phyloP scores from a whole-genome alignment of 2,888 invertebrate genomes.

The Nymphalis c-album region DNA sequence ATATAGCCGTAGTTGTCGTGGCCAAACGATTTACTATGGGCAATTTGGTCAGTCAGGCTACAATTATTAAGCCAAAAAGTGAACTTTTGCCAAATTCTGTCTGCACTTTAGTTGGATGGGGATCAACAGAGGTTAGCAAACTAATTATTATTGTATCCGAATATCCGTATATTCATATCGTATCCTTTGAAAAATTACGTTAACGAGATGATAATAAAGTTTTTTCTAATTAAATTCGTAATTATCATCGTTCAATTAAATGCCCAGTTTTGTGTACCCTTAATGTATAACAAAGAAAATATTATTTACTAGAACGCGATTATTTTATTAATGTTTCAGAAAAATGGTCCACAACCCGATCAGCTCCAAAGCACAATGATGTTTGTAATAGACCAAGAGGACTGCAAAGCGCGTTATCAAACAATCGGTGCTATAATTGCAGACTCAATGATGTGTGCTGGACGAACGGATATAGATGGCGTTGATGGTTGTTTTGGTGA shows the following conservation, averaged over 20 bases:
- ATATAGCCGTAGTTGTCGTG: conserved; percentile 63
- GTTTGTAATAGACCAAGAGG: conserved; percentile 55
- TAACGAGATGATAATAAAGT: no score
- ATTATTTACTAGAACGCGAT: neutral
- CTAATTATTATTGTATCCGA: no score
- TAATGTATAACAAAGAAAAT: neutral
- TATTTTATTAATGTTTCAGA: conserved; percentile 46
- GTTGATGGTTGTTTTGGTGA: conserved; percentile 74
- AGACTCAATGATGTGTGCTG: conserved; percentile 72
- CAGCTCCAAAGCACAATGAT: conserved; percentile 64
- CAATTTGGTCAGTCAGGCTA: conserved; percentile 61
- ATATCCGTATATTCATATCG: neutral
- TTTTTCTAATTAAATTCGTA: no score
- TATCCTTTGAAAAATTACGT: neutral
- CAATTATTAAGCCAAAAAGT: conserved; percentile 61
- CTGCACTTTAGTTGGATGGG: conserved; percentile 69
- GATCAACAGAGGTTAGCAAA: conserved; percentile 58
- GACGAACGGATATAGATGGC: conserved; percentile 61
- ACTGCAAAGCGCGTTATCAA: conserved; percentile 60
- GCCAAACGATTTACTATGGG: conserved; percentile 55
- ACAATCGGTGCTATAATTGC: conserved; percentile 62
- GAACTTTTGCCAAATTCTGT: conserved; percentile 59
- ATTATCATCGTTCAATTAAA: no score
- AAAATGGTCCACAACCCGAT: conserved; percentile 62
- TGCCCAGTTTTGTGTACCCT: no score